Evolutionary conservation across 2,888 invertebrate species (phyloP).

Genomic region (Poecilobothrus nobilitatus): DNA sequence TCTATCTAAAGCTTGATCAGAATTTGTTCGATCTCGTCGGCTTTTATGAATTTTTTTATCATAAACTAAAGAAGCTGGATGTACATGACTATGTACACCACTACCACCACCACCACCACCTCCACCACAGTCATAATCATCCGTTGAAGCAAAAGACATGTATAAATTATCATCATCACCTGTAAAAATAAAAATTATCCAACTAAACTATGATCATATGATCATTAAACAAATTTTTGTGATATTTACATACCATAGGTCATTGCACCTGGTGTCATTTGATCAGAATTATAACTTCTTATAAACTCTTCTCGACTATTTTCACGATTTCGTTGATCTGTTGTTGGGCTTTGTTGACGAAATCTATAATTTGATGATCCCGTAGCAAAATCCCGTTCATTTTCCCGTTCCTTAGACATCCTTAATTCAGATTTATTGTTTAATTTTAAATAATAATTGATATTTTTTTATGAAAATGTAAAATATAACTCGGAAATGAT

Average conservation of each 20-base stretch:
- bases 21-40: slow-evolving; percentile 41
- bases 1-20: slow-evolving; percentile 59
- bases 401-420: slow-evolving; percentile 40
- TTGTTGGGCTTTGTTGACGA: slow-evolving; percentile 44
- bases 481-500: neutral
- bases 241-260: slow-evolving; percentile 30
- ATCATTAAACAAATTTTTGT: neutral
- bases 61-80: slow-evolving; percentile 26
- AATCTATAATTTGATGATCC: slow-evolving; percentile 33
- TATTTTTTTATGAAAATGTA: neutral
- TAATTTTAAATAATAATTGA: neutral
- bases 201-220: neutral
- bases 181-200: slow-evolving; percentile 17
- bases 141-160: slow-evolving; percentile 40
- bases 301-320: slow-evolving; percentile 35
- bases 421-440: slow-evolving; percentile 22
- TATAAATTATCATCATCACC: slow-evolving; percentile 42
- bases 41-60: slow-evolving; percentile 40
- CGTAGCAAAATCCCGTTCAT: slow-evolving; percentile 11
- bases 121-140: slow-evolving; percentile 33
- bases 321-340: slow-evolving; percentile 41
- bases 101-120: too few relatives aligned
- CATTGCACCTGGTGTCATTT: slow-evolving; percentile 34
- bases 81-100: slow-evolving; percentile 25
- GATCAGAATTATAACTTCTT: slow-evolving; percentile 40